These are phyloP conservation scores for Tragelaphus strepsiceros DNA, from an alignment of 2,113 vertebrate genomes.

Conservation along the genomic window DNA sequence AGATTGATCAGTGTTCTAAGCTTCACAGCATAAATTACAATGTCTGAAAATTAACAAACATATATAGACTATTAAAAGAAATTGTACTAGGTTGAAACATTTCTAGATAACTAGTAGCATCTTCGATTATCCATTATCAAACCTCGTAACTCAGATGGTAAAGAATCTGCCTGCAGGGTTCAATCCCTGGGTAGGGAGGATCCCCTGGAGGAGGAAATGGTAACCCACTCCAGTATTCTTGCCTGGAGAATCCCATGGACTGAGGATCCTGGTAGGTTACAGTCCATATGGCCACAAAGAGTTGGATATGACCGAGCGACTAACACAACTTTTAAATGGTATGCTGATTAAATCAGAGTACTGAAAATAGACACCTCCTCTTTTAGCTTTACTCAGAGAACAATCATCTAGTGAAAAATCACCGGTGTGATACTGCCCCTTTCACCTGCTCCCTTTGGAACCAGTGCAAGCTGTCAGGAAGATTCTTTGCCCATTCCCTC, in stretches of 20 bases:
- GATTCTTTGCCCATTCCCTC: background rate
- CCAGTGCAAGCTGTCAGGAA: background rate
- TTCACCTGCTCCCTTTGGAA: background rate
- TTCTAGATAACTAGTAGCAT: background rate
- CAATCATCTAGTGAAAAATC: background rate
- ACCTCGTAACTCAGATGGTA: background rate
- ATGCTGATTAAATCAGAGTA: background rate
- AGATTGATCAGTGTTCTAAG: background rate
- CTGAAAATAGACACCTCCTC: background rate
- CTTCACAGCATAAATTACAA: background rate
- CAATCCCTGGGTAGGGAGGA: background rate
- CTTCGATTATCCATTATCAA: background rate
- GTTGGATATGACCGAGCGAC: background rate
- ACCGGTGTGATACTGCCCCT: background rate
- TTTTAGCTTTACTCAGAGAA: background rate
- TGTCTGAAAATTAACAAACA: background rate
- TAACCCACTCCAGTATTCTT: background rate
- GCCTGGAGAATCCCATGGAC: background rate
- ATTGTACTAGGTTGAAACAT: background rate
- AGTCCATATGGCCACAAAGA: background rate
- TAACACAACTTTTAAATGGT: background rate
- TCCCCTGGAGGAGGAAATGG: background rate
- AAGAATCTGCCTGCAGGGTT: background rate
- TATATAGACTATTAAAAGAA: background rate
- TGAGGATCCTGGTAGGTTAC: background rate